These are phyloP conservation scores for Ichneumon xanthorius DNA, from an alignment of 2,888 invertebrate genomes.

Conservation along the genomic window DNA sequence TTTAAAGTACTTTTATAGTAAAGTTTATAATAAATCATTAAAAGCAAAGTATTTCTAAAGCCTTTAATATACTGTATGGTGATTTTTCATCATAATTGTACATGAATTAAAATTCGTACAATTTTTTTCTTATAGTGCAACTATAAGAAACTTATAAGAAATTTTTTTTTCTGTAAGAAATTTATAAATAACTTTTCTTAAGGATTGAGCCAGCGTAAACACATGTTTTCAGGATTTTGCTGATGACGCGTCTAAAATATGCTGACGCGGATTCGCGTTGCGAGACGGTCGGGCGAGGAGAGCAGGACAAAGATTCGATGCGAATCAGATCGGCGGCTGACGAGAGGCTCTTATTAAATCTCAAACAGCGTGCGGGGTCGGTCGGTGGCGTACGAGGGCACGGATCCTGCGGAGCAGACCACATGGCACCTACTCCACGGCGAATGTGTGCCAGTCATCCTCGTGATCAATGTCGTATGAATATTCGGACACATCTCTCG, in stretches of 20 bases:
- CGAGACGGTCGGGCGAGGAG: constrained; percentile 21
- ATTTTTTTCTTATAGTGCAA: too few species aligned
- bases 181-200: too few species aligned
- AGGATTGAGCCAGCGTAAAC: too few species aligned
- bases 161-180: too few species aligned
- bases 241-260: constrained; percentile 21
- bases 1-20: too few species aligned
- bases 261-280: constrained; percentile 50
- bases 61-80: too few species aligned
- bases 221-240: constrained; percentile 3
- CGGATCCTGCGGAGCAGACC: constrained; percentile 56
- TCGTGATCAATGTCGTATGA: constrained; percentile 76
- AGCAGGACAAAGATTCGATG: constrained; percentile 63
- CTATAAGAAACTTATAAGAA: too few species aligned
- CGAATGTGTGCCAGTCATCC: constrained; percentile 72
- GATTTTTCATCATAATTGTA: too few species aligned
- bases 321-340: constrained; percentile 76
- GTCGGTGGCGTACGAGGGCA: constrained; percentile 32
- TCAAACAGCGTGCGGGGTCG: constrained; percentile 46
- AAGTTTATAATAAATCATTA: too few species aligned
- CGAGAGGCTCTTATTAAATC: constrained; percentile 71
- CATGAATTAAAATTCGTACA: too few species aligned
- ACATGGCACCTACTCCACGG: constrained; percentile 69
- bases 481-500: constrained; percentile 76
- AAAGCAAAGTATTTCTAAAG: too few species aligned